Conservation (phyloP, 2,113 vertebrate species). For the Varanus komodoensis region DNA sequence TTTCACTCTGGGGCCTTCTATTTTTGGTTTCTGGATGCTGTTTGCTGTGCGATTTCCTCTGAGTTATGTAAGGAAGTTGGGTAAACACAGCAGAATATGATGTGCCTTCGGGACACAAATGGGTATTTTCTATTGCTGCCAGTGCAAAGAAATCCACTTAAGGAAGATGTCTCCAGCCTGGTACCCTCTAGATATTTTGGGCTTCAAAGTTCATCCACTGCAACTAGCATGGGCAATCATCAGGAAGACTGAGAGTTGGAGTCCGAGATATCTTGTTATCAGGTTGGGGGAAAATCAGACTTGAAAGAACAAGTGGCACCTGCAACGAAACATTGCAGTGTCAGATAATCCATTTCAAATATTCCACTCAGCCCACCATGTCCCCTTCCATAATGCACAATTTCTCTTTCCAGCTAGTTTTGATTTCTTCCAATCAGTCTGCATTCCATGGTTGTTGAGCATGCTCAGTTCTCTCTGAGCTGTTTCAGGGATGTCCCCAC, state of each 20-base stretch:
- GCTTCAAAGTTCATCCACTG: no score
- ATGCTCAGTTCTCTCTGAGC: background rate
- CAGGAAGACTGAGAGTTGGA: no score
- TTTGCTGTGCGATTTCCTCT: background rate
- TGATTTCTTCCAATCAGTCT: background rate
- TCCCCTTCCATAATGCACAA: background rate
- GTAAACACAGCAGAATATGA: background rate
- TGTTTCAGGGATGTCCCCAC: background rate
- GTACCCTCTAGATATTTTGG: no score
- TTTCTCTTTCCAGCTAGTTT: background rate
- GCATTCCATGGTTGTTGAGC: background rate
- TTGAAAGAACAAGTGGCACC: background rate
- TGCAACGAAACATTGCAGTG: background rate
- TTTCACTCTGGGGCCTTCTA: constrained; percentile 51
- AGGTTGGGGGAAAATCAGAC: no score
- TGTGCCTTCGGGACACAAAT: background rate
- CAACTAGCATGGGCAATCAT: no score
- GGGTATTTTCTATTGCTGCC: background rate
- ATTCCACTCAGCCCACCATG: background rate
- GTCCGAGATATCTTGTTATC: no score
- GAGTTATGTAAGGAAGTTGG: accelerated
- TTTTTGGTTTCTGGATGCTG: constrained; percentile 32
- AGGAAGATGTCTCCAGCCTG: background rate
- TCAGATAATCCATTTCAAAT: background rate
- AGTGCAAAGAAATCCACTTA: background rate